Base-by-base conservation (phyloP, 1,140 invertebrate genomes). In the Drosophila micromelanica region DNA sequence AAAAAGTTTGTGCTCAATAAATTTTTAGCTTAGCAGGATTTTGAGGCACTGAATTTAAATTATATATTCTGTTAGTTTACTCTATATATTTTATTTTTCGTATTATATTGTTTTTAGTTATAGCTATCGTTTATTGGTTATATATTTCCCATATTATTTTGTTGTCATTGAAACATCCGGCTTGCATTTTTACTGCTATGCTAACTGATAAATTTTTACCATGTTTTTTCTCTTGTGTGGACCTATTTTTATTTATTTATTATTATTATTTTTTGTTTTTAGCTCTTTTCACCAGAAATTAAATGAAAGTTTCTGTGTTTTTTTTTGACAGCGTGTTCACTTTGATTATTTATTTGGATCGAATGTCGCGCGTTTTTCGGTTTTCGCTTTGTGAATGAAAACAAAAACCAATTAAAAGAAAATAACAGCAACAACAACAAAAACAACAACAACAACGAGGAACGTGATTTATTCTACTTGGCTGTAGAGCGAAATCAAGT, bases 261-360 rank as follows among this genome's bases (percentile, higher is more conserved):
- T 5, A 5, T 6, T 27, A 0, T 27, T 27, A 6, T 27, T 27
- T 27, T 6, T 1, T 5, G 27, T 65, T 43, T 78, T 73, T 46
- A 23, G 70, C 43, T 62, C 48, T 86, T 85, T 85, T 80, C 67
- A 68, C 73, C 61, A 48, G 60, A 77, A 86, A 75, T 73, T 78
- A 80, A 86, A 87, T 80, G 84, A 89, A 84, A 89, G 85, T 89
- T 78, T 54, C 49, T 40, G 37, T 13, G 32, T 60, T 13, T 46
- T 43, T 70, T 81, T 76, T 57, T 57, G 59, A 65, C 72, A 69
- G 62, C 71, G 42, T 20, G 43, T 49, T 49, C 49, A 65, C 62
- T 78, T 72, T 55, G 56, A 60, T 52, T 72, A 64, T 54, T 55
- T 60, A 57, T 48, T 40, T 61, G 45, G 65, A 49, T 67, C 65